Base-by-base conservation (phyloP, 2,797 vertebrate genomes). In the Chaetodon trifasciatus region DNA sequence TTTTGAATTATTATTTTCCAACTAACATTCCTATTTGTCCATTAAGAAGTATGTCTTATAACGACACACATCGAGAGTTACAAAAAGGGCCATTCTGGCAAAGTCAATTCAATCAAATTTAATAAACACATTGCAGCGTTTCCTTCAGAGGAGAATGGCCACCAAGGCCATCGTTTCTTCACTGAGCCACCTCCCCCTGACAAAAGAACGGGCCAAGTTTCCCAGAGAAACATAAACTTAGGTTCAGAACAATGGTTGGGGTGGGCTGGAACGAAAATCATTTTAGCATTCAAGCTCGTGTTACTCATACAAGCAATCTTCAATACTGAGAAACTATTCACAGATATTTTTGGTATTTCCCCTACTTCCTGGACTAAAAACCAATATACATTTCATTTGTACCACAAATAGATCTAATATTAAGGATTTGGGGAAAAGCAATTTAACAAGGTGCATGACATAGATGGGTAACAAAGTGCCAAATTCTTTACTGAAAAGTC, bases 401-500 rank as follows among this genome's bases (percentile, higher is more conserved):
- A 96, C 96, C 92, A 96, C 95, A 96, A 96, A 95, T 93, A 96
- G 94, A 95, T 94, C 92, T 94, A 95, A 96, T 95, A 95, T 95
- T 95, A 95, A 95, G 93, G 96, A 96, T 96, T 97, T 94, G 96
- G 95, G 96, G 96, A 80, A 96, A 95, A 96, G 94, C 93, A 97
- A 96, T 97, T 96, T 96, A 96, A 94, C 90, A 95, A 99, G 98
- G 98, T 99, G 98, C 97, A 97, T 97, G 95, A 96, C 96, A 96
- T 78, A 96, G 95, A 96, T 96, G 96, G 96, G 94, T 97, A 96
- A 97, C 97, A 97, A 98, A 98, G 98, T 98, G 98, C 97, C 97
- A 96, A 96, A 88, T 97, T 93, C 86, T 93, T 89, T 93, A 96
- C 95, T 95, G 94, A 95, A 96, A 97, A 92, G 69, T 89, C 63